A percentile compares a stretch with the other conserved stretches of the same genome.
Conservation (phyloP, 2,797 vertebrate genomes). For the Acropternis orthonyx region DNA sequence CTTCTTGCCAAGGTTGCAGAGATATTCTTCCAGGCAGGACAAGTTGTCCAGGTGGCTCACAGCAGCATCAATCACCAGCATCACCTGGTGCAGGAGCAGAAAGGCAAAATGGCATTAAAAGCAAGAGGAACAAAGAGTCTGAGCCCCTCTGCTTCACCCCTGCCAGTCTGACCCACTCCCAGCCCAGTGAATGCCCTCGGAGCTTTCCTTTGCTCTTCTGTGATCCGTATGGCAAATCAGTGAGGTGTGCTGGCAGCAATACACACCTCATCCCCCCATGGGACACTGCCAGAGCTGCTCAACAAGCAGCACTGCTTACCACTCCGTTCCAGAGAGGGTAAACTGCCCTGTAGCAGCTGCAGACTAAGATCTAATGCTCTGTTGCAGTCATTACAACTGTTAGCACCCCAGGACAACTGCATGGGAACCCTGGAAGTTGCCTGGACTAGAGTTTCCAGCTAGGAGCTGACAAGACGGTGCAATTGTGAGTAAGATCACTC, state of each 20-base stretch:
- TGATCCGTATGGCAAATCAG: rapidly evolving
- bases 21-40: conserved; percentile 88
- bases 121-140: background rate
- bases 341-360: background rate
- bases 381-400: background rate
- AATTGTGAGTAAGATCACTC: background rate
- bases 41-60: conserved; percentile 91
- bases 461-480: background rate
- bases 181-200: background rate
- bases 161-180: background rate
- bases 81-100: conserved; percentile 80
- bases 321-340: background rate
- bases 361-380: background rate
- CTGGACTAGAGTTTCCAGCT: background rate
- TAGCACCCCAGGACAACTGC: background rate
- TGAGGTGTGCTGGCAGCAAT: background rate
- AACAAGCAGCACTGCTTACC: background rate
- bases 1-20: conserved; percentile 88
- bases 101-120: background rate
- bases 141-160: background rate
- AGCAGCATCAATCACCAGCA: conserved; percentile 93
- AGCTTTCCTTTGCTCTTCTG: background rate
- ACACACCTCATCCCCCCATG: background rate
- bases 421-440: background rate
- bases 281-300: background rate